Conservation (phyloP, 2,888 invertebrate genomes). For the Schrankia costaestrigalis region DNA sequence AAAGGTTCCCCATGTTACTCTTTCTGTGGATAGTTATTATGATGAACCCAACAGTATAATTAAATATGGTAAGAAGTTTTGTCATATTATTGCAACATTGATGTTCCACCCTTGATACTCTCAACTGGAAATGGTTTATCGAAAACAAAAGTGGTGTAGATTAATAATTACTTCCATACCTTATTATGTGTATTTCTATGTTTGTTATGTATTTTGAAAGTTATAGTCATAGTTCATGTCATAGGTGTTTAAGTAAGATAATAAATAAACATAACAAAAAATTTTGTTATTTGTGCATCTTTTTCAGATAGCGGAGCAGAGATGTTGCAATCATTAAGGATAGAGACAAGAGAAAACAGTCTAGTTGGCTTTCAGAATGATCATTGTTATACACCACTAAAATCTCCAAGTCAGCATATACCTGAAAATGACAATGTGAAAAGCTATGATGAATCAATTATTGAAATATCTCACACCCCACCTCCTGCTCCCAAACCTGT, state of each 20-base stretch:
- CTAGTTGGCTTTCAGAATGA: constrained; percentile 86
- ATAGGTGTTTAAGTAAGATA: too few relatives aligned
- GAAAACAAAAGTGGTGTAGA: too few relatives aligned
- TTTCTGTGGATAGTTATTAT: constrained; percentile 84
- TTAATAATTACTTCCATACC: too few relatives aligned
- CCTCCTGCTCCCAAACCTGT: constrained; percentile 70
- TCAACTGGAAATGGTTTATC: too few relatives aligned
- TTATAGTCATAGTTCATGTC: too few relatives aligned
- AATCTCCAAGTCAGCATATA: constrained; percentile 81
- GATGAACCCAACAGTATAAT: constrained; percentile 78
- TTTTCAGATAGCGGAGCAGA: constrained; percentile 73
- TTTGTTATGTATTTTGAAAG: too few relatives aligned
- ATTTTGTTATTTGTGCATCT: too few relatives aligned
- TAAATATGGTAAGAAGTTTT: constrained; percentile 74
- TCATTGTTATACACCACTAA: constrained; percentile 89
- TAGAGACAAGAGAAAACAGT: constrained; percentile 75
- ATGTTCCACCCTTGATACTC: too few relatives aligned
- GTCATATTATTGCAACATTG: background rate
- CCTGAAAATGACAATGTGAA: constrained; percentile 56
- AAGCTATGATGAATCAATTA: constrained; percentile 65
- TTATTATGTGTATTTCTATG: too few relatives aligned
- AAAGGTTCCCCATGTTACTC: constrained; percentile 82
- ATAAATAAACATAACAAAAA: too few relatives aligned
- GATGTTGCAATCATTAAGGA: constrained; percentile 73
- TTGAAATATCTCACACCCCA: constrained; percentile 68